These are phyloP conservation scores for Diabrotica undecimpunctata DNA, from an alignment of 1,140 invertebrate genomes.

Conservation along the genomic window DNA sequence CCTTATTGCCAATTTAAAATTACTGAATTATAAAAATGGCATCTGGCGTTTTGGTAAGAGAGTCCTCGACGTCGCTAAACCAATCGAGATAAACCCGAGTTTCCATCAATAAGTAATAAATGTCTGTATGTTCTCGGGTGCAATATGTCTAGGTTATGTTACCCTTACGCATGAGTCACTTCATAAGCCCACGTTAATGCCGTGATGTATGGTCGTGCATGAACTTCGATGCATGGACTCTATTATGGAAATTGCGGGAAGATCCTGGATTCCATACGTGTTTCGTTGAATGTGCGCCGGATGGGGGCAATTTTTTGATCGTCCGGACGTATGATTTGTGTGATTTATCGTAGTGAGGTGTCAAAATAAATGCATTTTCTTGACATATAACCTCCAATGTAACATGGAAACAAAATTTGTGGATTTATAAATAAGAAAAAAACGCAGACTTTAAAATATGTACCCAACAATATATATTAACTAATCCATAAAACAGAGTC, in stretches of 20 bases:
- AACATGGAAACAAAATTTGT: no score
- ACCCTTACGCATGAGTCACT: conserved; percentile 34
- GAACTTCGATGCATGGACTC: conserved; percentile 28
- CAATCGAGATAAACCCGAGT: conserved; percentile 18
- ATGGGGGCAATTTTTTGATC: no score
- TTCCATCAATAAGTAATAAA: conserved; percentile 29
- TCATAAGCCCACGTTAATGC: conserved; percentile 31
- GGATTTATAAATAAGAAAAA: no score
- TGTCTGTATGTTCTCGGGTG: conserved; percentile 26
- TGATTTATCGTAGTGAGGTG: no score
- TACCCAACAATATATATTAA: no score
- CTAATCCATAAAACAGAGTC: no score
- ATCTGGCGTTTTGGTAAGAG: conserved; percentile 24
- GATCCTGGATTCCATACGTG: conserved; percentile 9
- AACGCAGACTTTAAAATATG: no score
- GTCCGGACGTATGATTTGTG: no score
- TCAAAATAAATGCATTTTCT: no score
- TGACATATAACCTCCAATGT: no score
- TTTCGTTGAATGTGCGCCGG: background rate
- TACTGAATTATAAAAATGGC: conserved; percentile 30
- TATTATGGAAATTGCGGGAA: conserved; percentile 32
- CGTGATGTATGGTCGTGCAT: conserved; percentile 25
- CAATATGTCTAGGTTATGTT: conserved; percentile 32
- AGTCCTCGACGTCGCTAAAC: conserved; percentile 16
- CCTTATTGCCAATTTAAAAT: conserved; percentile 31